Base-by-base conservation (phyloP, 2,888 invertebrate genomes). In the Cantharis flavilabris region DNA sequence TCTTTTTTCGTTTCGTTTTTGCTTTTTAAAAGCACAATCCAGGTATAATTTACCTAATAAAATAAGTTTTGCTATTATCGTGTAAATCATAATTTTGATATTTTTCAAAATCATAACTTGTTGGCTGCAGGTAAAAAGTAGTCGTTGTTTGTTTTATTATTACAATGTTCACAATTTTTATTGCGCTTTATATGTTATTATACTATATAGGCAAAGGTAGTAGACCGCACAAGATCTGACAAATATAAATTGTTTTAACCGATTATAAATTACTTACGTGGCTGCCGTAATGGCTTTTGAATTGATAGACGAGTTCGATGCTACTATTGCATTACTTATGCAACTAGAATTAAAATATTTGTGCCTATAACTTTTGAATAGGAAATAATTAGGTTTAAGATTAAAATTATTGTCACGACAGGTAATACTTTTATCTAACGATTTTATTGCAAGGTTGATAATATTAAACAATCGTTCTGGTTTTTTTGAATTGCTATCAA, bases 211-310 rank as follows among this genome's bases (percentile, higher is more conserved):
- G 74, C 76, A 77, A 79, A 79, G 80, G 74, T 76, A 75, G 73
- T 70, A 75, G 78, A 80, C 79, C 79, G 76, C 78, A 79, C 80
- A 78, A 69, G 76, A 71, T 77, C 80, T 79, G 80, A 81, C 81
- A 80, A 78, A 77, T 80, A 81, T 76, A 79, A 81, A 80, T 80
- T 78, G 78, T 78, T 77, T 74, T 79, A 80, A 80, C 79, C 78
- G 73, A 81, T 81, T 81, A 81, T 78, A 79, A 80, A 79, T 81
- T 80, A 79, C 78, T 76, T 73, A 69, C 72, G 73, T 76, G 76
- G 73, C 76, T 75, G 75, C 76, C 67, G 78, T 81, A 81, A 81
- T 81, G 79, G 79, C 79, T 80, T 81, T 80, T 77, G 81, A 79
- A 81, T 81, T 80, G 80, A 81, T 81, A 79, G 79, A 78, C 75